These are phyloP conservation scores for Jaculus jaculus DNA, from an alignment of 2,113 vertebrate species.

Conservation along the genomic window DNA sequence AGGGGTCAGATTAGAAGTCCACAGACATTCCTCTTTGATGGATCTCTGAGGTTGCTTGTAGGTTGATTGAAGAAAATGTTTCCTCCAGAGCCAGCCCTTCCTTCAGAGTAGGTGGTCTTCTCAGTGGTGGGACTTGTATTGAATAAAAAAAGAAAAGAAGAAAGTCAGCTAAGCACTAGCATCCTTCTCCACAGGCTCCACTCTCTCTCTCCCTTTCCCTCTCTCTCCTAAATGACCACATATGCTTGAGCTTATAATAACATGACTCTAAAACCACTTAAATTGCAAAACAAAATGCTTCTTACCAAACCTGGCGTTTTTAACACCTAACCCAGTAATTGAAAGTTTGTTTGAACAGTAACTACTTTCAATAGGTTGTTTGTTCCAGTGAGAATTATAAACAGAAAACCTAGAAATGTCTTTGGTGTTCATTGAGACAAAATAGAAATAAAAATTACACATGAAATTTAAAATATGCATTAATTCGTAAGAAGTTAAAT, in stretches of 20 bases:
- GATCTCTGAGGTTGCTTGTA: no score
- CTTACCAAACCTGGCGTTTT: neutral
- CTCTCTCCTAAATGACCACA: neutral
- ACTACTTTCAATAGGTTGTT: neutral
- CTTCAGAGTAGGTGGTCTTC: no score
- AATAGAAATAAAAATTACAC: neutral
- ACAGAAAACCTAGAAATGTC: neutral
- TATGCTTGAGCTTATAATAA: neutral
- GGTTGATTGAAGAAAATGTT: no score
- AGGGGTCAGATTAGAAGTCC: no score
- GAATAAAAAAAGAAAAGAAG: no score
- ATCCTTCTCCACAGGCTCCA: no score
- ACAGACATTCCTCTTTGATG: no score
- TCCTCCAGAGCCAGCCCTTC: no score
- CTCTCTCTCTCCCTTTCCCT: no score
- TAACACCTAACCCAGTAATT: neutral
- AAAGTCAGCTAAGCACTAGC: no score
- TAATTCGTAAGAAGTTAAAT: neutral
- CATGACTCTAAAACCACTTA: neutral
- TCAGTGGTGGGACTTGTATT: no score
- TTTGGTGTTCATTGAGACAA: neutral
- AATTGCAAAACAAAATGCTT: constrained; percentile 4
- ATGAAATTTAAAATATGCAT: neutral
- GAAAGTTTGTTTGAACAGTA: neutral
- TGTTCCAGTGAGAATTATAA: neutral